Evolutionary conservation across 2,113 vertebrate species (phyloP).

Genomic region (Alligator mississippiensis): DNA sequence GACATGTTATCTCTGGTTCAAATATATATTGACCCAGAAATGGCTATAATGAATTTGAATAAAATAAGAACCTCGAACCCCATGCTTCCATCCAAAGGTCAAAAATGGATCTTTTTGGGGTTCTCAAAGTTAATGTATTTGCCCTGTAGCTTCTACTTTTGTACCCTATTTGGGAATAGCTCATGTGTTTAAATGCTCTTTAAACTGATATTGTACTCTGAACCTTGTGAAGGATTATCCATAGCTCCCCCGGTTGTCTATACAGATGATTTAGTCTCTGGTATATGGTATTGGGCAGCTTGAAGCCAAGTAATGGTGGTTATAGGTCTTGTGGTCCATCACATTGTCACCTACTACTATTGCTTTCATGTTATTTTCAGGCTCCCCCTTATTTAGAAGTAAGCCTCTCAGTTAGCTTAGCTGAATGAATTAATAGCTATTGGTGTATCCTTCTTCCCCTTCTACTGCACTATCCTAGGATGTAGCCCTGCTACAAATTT

Average conservation of each 20-base stretch:
- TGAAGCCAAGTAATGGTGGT: background rate
- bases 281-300: background rate
- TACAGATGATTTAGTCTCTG: background rate
- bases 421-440: background rate
- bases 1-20: background rate
- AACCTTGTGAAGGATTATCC: too few relatives aligned
- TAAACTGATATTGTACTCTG: too few relatives aligned
- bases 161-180: background rate
- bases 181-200: too few relatives aligned
- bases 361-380: background rate
- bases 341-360: background rate
- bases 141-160: slow-evolving; percentile 19
- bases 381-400: background rate
- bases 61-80: background rate
- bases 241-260: too few relatives aligned
- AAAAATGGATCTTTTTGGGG: background rate
- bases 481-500: background rate
- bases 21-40: background rate
- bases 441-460: too few relatives aligned
- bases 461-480: background rate
- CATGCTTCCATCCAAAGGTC: background rate
- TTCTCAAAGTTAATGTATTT: background rate
- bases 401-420: background rate
- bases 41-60: slow-evolving; percentile 24
- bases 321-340: background rate